Evolutionary conservation across 2,888 invertebrate species (phyloP).

Genomic region (Molanna angustata): DNA sequence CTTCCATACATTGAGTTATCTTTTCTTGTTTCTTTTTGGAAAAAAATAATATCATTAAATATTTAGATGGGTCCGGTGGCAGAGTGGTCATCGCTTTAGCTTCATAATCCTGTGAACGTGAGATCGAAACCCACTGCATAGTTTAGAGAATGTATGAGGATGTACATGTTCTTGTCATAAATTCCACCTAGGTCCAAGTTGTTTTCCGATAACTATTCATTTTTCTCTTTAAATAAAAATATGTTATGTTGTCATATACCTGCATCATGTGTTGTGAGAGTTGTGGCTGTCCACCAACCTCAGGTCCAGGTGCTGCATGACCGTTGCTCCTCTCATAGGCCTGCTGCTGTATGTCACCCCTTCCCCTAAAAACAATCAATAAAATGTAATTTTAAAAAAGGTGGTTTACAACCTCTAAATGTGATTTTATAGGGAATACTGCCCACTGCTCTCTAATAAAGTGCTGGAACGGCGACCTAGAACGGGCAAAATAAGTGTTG

Average conservation of each 20-base stretch:
- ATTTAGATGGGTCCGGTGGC: too few relatives aligned
- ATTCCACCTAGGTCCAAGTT: neutral
- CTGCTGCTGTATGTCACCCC: slow-evolving; percentile 26
- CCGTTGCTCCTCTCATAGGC: slow-evolving; percentile 31
- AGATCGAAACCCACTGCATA: too few relatives aligned
- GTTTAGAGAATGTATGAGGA: too few relatives aligned
- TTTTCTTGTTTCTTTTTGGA: too few relatives aligned
- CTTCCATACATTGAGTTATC: too few relatives aligned
- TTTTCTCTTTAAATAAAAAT: neutral
- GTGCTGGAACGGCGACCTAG: too few relatives aligned
- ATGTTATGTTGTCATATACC: slow-evolving; percentile 36
- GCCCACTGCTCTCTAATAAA: neutral
- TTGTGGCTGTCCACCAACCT: slow-evolving; percentile 43
- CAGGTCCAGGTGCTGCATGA: slow-evolving; percentile 27
- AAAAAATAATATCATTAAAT: too few relatives aligned
- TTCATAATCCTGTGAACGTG: too few relatives aligned
- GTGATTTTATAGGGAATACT: neutral
- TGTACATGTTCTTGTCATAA: too few relatives aligned
- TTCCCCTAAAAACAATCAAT: slow-evolving; percentile 18
- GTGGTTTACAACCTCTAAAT: neutral
- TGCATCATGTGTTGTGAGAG: slow-evolving; percentile 55
- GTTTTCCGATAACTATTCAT: neutral
- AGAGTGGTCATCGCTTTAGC: too few relatives aligned
- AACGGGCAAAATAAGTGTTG: too few relatives aligned
- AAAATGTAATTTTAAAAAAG: slow-evolving; percentile 1